Conservation (phyloP, 2,888 invertebrate species). For the Diarsia dahlii region DNA sequence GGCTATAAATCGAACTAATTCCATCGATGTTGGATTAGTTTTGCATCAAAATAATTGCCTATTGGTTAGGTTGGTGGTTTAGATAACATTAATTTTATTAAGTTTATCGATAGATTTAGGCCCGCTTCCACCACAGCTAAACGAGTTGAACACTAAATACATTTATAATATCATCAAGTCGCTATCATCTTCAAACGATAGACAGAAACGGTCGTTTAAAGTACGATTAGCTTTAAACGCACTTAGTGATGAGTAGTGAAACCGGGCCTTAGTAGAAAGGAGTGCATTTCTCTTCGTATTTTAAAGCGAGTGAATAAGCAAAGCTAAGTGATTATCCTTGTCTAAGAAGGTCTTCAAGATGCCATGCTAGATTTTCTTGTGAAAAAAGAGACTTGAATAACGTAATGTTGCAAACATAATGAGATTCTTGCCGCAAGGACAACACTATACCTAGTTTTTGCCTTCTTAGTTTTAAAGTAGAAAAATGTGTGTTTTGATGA, state of each 20-base stretch:
- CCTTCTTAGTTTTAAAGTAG: too few relatives aligned
- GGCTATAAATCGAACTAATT: constrained; percentile 12
- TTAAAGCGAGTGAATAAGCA: constrained; percentile 2
- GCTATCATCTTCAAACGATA: not conserved
- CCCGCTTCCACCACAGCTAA: not conserved
- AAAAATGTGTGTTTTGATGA: not conserved
- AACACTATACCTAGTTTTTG: not conserved
- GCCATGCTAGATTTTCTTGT: not conserved
- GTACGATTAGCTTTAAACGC: not conserved
- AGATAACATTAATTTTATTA: constrained; percentile 12
- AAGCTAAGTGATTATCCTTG: constrained; percentile 34
- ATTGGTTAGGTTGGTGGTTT: constrained; percentile 25
- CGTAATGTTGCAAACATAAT: not conserved
- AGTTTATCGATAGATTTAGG: constrained; percentile 14
- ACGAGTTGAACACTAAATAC: not conserved
- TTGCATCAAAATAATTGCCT: constrained; percentile 34
- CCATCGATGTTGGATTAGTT: constrained; percentile 7
- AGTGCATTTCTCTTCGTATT: not conserved
- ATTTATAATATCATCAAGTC: not conserved
- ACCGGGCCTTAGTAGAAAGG: not conserved
- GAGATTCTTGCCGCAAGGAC: constrained; percentile 8
- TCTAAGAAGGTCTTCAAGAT: constrained; percentile 8
- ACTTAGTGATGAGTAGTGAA: not conserved
- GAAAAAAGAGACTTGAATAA: constrained; percentile 10
- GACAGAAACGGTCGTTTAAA: constrained; percentile 1